phyloP scores from a whole-genome alignment of 2,113 vertebrate species.

The Heptranchias perlo region DNA sequence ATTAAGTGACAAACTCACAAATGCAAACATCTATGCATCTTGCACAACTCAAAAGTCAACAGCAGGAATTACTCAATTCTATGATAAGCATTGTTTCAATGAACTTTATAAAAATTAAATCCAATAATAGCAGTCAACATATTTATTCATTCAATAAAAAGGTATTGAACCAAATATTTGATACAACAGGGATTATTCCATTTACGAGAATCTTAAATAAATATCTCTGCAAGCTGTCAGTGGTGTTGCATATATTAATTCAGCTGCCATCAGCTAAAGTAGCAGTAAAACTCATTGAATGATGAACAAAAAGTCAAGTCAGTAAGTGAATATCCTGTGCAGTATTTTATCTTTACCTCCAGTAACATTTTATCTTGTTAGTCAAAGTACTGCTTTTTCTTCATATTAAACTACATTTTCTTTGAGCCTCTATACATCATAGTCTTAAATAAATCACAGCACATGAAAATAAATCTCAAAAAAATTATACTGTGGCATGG shows the following conservation, averaged over 20 bases:
- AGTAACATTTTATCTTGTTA: background rate
- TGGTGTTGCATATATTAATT: background rate
- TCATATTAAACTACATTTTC: background rate
- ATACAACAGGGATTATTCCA: background rate
- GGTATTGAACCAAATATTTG: background rate
- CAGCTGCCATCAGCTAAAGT: background rate
- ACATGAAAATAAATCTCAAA: background rate
- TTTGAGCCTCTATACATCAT: background rate
- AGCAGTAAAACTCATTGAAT: background rate
- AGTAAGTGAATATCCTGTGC: background rate
- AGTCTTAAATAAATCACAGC: background rate
- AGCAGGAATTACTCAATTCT: background rate
- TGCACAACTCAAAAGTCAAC: background rate
- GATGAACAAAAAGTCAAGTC: background rate
- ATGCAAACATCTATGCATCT: background rate
- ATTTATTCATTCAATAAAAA: background rate
- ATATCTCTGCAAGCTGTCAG: background rate
- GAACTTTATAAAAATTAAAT: background rate
- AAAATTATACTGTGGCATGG: background rate
- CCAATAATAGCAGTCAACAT: background rate
- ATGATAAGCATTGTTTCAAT: background rate
- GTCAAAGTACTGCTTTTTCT: background rate
- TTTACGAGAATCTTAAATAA: background rate
- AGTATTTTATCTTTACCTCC: background rate
- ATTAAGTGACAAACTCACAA: background rate